Evolutionary conservation across 2,888 invertebrate genomes (phyloP).

Genomic region (Zeuzera pyrina): DNA sequence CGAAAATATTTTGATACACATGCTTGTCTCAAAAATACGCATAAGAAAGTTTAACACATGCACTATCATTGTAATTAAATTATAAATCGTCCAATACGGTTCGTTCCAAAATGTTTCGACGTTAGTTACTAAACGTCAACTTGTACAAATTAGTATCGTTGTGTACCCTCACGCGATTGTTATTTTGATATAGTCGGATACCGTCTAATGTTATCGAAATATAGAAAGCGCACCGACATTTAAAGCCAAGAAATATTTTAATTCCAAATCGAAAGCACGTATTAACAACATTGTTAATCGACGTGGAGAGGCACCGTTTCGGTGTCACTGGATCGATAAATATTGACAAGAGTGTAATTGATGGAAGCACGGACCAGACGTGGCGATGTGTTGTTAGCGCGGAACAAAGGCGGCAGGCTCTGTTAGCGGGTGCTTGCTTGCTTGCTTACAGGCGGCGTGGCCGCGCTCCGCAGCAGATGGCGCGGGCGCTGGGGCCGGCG

Average conservation of each 20-base stretch:
- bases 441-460: conserved; percentile 73
- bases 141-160: background rate
- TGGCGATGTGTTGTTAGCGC: conserved; percentile 60
- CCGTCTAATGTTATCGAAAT: background rate
- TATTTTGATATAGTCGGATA: background rate
- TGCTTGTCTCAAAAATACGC: conserved; percentile 42
- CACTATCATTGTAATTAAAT: conserved; percentile 39
- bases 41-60: conserved; percentile 49
- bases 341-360: too few species aligned
- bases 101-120: background rate
- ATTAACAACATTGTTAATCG: too few species aligned
- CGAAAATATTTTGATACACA: conserved; percentile 45
- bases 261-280: too few species aligned
- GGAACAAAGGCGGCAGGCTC: conserved; percentile 56
- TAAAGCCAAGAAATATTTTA: too few species aligned
- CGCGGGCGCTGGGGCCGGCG: conserved; percentile 53
- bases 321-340: too few species aligned
- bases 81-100: too few species aligned
- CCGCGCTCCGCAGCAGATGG: conserved; percentile 67
- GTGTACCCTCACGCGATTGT: conserved; percentile 1
- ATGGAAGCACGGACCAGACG: conserved; percentile 60
- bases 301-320: too few species aligned
- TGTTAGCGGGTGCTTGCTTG: too few species aligned
- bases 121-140: conserved; percentile 1
- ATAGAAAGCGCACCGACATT: too few species aligned